These are phyloP conservation scores for Notamacropus eugenii DNA, from an alignment of 2,797 vertebrate species.

Conservation along the genomic window DNA sequence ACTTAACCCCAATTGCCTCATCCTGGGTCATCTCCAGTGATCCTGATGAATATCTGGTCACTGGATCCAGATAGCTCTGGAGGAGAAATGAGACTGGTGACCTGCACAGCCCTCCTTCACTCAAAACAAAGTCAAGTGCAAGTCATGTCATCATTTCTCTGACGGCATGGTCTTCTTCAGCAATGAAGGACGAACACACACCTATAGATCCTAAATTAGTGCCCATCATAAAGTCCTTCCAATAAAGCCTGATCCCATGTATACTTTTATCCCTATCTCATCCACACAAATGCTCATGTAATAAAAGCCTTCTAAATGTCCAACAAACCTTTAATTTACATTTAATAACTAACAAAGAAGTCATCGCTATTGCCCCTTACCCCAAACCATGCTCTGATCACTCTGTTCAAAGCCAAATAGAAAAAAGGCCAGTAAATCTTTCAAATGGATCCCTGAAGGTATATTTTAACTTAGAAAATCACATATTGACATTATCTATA, in stretches of 20 bases:
- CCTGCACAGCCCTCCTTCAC: too few species aligned
- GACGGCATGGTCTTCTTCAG: too few species aligned
- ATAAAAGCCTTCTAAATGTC: not conserved
- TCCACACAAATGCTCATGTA: not conserved
- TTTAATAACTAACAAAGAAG: not conserved
- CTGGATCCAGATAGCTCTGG: too few species aligned
- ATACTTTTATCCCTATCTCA: not conserved
- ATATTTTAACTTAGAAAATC: not conserved
- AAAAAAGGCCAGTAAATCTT: not conserved
- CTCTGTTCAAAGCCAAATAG: not conserved
- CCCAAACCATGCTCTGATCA: not conserved
- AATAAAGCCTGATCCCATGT: not conserved
- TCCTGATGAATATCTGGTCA: too few species aligned
- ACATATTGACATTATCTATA: not conserved
- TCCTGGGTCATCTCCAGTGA: too few species aligned
- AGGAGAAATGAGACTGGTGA: too few species aligned
- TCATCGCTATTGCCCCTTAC: not conserved
- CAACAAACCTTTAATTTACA: not conserved
- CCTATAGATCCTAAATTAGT: not conserved
- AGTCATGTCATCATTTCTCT: too few species aligned
- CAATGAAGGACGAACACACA: too few species aligned
- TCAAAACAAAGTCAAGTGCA: too few species aligned
- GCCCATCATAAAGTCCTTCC: not conserved
- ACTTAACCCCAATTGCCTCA: too few species aligned
- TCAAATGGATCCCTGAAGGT: not conserved